Evolutionary conservation across 2,888 invertebrate genomes (phyloP).

Genomic region (Melanotus villosus): DNA sequence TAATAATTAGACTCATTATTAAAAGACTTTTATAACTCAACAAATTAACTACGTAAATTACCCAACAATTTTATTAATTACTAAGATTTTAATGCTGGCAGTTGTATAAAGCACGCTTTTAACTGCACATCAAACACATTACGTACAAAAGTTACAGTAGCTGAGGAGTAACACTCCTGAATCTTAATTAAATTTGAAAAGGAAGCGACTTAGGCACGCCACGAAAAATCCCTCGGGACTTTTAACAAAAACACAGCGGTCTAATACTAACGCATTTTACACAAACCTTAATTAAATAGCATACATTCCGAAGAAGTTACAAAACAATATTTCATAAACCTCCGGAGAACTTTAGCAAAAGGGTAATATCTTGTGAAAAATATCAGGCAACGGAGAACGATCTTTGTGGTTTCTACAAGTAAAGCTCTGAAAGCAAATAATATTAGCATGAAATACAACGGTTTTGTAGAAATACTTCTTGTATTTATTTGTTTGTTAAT

Average conservation of each 20-base stretch:
- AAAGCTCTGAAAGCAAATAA: too few species aligned
- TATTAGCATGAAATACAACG: too few species aligned
- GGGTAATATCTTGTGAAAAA: neutral
- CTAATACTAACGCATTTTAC: conserved; percentile 20
- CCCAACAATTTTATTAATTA: conserved; percentile 3
- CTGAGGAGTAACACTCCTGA: conserved; percentile 15
- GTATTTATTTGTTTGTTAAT: too few species aligned
- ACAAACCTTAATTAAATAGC: conserved; percentile 27
- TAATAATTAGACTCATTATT: too few species aligned
- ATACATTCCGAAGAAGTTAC: conserved; percentile 16
- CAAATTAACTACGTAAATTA: neutral
- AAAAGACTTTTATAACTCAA: too few species aligned
- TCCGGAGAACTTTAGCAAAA: conserved; percentile 6
- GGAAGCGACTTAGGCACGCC: neutral
- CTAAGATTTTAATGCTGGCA: neutral
- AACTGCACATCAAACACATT: conserved; percentile 17
- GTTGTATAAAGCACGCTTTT: neutral
- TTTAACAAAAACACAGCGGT: conserved; percentile 13
- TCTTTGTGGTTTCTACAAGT: too few species aligned
- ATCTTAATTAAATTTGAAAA: conserved; percentile 31
- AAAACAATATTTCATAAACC: conserved; percentile 22
- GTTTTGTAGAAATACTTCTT: too few species aligned
- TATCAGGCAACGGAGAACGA: neutral
- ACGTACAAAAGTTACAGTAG: neutral
- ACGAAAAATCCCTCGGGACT: conserved; percentile 22